Conservation (phyloP, 2,888 invertebrate genomes). For the Tetheella fluctuosa region DNA sequence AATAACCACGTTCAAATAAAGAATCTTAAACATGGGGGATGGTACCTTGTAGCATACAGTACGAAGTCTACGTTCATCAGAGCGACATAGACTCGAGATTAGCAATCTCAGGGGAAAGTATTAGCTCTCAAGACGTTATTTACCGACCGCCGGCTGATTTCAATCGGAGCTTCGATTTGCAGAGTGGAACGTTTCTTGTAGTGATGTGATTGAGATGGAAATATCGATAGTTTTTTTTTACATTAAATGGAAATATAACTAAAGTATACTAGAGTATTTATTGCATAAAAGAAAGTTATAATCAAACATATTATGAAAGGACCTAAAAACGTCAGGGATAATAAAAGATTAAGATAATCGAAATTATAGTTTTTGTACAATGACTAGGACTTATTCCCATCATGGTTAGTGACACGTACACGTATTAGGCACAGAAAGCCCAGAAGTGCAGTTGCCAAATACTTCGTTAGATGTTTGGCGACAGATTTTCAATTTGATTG, state of each 20-base stretch:
- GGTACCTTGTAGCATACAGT: conserved; percentile 41
- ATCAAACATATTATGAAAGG: too few species aligned
- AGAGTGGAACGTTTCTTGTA: conserved; percentile 50
- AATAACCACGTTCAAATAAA: background rate
- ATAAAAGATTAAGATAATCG: too few species aligned
- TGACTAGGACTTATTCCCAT: too few species aligned
- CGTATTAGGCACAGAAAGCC: too few species aligned
- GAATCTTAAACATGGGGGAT: conserved; percentile 25
- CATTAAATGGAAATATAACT: background rate
- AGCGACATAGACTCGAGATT: conserved; percentile 55
- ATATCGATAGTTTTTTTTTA: conserved; percentile 29
- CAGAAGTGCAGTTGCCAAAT: too few species aligned
- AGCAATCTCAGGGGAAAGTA: conserved; percentile 78
- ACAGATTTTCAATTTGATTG: too few species aligned
- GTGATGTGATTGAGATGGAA: conserved; percentile 41
- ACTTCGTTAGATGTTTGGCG: too few species aligned
- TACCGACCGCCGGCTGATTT: conserved; percentile 75
- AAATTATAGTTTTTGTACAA: too few species aligned
- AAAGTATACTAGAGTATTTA: too few species aligned
- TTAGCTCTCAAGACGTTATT: conserved; percentile 77
- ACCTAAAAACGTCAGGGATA: too few species aligned
- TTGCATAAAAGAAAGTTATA: too few species aligned
- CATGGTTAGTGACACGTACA: too few species aligned
- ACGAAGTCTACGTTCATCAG: conserved; percentile 45
- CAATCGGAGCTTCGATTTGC: conserved; percentile 76